Percentiles rank a stretch among this genome's conserved stretches.
These are phyloP conservation scores for Aphelenchoides avenae DNA, from an alignment of 1,140 invertebrate species.

Conservation along the genomic window DNA sequence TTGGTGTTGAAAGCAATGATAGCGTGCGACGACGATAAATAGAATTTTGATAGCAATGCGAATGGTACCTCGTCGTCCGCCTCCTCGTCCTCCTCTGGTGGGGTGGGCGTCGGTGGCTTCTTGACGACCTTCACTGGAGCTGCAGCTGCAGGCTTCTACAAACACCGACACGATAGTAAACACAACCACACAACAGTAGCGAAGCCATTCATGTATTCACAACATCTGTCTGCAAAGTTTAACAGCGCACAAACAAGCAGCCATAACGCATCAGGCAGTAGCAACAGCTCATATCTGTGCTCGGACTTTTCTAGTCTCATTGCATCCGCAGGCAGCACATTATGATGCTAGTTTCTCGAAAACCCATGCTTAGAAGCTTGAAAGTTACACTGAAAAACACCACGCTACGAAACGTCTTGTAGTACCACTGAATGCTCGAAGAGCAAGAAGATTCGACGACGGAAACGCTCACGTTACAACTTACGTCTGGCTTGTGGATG, in stretches of 20 bases:
- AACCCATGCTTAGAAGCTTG: conserved; percentile 5
- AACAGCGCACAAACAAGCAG: too few relatives aligned
- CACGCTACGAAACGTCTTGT: conserved; percentile 8
- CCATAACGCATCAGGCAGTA: too few relatives aligned
- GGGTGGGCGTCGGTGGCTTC: background rate
- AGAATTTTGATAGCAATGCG: background rate
- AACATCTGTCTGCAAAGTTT: conserved; percentile 1
- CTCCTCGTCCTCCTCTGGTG: conserved; percentile 1
- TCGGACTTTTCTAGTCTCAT: too few relatives aligned
- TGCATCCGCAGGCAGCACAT: background rate
- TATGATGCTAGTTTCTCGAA: conserved; percentile 20
- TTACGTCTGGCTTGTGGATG: conserved; percentile 37
- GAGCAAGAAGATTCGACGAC: conserved; percentile 5
- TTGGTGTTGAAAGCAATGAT: background rate
- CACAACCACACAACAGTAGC: conserved; percentile 6
- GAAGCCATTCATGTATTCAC: conserved; percentile 16
- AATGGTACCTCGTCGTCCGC: background rate
- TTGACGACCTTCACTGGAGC: background rate
- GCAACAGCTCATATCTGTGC: too few relatives aligned
- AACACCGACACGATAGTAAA: background rate
- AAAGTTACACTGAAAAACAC: background rate
- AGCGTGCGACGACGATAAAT: background rate
- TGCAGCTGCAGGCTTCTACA: background rate
- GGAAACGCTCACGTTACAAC: too few relatives aligned
- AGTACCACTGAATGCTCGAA: background rate